A percentile compares a stretch with the other conserved stretches of the same genome.
phyloP scores from a whole-genome alignment of 2,888 invertebrate species.

The Dioctria linearis region DNA sequence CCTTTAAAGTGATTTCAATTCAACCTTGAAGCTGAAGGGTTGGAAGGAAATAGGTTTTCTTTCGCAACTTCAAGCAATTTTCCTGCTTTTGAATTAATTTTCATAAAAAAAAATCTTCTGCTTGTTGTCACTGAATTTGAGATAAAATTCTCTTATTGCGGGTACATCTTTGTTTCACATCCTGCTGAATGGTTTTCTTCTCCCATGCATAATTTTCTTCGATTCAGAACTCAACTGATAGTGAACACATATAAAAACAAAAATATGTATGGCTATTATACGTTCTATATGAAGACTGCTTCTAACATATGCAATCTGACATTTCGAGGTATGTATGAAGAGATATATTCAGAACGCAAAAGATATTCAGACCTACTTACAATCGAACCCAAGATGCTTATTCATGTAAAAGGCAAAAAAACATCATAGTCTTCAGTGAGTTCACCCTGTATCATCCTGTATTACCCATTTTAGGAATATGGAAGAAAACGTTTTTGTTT shows the following conservation, averaged over 20 bases:
- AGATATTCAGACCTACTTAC: constrained; percentile 4
- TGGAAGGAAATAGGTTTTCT: not conserved
- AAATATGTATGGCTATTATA: not conserved
- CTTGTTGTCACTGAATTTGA: constrained; percentile 29
- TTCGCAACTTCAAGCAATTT: constrained; percentile 1
- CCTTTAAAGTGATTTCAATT: not conserved
- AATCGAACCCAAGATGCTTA: constrained; percentile 25
- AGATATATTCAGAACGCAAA: not conserved
- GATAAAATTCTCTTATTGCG: constrained; percentile 24
- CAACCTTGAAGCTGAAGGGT: not conserved
- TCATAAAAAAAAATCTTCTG: not conserved
- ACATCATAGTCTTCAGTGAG: not conserved
- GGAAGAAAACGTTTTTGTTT: constrained; percentile 22
- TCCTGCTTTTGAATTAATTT: constrained; percentile 19
- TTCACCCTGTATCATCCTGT: not conserved
- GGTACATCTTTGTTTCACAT: constrained; percentile 30
- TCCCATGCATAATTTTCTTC: constrained; percentile 44
- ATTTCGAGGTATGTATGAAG: not conserved
- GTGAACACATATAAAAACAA: not conserved
- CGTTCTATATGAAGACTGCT: constrained; percentile 1
- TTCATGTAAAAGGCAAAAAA: constrained; percentile 32
- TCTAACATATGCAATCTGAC: not conserved
- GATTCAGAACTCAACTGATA: constrained; percentile 5
- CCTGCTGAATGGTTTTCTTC: constrained; percentile 25
- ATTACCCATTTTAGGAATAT: not conserved